Evolutionary conservation across 1,140 invertebrate species (phyloP).

Genomic region (Cotesia glomerata): DNA sequence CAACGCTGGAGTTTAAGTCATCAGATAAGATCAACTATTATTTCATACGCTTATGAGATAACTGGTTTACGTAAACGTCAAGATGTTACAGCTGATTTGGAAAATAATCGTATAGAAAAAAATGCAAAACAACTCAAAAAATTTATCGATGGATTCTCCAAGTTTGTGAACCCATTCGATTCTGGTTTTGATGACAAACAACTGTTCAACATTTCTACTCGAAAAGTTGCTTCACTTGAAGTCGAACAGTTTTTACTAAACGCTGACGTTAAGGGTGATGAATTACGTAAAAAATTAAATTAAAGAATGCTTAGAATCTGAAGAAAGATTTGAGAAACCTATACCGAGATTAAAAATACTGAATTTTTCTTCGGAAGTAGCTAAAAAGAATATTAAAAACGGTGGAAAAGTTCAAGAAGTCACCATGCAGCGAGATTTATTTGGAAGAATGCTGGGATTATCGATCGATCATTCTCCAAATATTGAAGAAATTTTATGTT

Average conservation of each 20-base stretch:
- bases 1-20: background rate
- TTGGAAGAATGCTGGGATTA: conserved; percentile 8
- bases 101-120: background rate
- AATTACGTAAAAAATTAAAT: conserved; percentile 29
- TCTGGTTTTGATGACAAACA: conserved; percentile 1
- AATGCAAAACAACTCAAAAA: background rate
- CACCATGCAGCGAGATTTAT: conserved; percentile 42
- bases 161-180: background rate
- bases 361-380: conserved; percentile 13
- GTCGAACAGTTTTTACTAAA: conserved; percentile 26
- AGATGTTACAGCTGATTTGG: background rate
- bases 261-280: conserved; percentile 28
- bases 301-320: conserved; percentile 11
- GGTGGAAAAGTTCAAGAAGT: conserved; percentile 31
- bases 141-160: background rate
- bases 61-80: background rate
- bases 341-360: conserved; percentile 30
- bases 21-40: background rate
- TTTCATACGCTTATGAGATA: background rate
- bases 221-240: conserved; percentile 22
- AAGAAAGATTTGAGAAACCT: conserved; percentile 28
- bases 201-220: conserved; percentile 35
- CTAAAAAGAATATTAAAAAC: conserved; percentile 24
- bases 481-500: conserved; percentile 16
- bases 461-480: conserved; percentile 23